Percentiles rank a stretch among this genome's conserved stretches.
These are phyloP conservation scores for Netelia fuscicornis DNA, from an alignment of 2,888 invertebrate genomes.

Conservation along the genomic window DNA sequence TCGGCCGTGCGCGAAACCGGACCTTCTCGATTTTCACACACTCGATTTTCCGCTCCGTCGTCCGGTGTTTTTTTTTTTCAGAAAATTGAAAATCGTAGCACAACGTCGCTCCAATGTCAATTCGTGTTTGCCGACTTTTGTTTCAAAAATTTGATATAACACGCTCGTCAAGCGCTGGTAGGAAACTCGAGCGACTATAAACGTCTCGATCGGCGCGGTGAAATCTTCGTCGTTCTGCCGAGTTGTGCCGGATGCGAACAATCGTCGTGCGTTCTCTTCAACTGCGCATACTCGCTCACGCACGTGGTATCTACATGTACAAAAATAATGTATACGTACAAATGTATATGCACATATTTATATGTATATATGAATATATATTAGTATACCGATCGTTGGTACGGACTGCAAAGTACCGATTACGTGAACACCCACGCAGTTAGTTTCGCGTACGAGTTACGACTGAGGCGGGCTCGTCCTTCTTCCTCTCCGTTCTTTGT, in stretches of 20 bases:
- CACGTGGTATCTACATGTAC: conserved; percentile 7
- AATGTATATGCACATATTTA: conserved; percentile 1
- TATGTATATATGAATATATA: conserved; percentile 6
- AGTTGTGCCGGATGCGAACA: conserved; percentile 43
- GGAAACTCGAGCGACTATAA: conserved; percentile 21
- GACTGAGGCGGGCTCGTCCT: conserved; percentile 75
- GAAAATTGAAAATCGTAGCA: too few species aligned
- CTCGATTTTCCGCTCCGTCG: neutral
- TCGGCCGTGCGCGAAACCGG: neutral
- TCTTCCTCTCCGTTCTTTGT: conserved; percentile 36
- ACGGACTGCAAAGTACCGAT: conserved; percentile 64
- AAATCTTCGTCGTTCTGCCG: conserved; percentile 48
- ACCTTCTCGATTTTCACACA: neutral
- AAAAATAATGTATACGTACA: neutral
- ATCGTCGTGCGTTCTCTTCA: conserved; percentile 36
- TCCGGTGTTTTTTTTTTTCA: neutral
- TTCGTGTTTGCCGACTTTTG: neutral
- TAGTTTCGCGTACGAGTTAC: conserved; percentile 77
- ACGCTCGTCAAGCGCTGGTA: neutral
- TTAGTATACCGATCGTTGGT: conserved; percentile 49
- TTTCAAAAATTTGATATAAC: neutral
- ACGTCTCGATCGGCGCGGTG: neutral
- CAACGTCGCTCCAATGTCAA: too few species aligned
- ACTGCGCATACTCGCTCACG: conserved; percentile 35
- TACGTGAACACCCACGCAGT: conserved; percentile 53